Evolutionary conservation across 2,888 invertebrate genomes (phyloP).

Genomic region (Xestobium rufovillosum): DNA sequence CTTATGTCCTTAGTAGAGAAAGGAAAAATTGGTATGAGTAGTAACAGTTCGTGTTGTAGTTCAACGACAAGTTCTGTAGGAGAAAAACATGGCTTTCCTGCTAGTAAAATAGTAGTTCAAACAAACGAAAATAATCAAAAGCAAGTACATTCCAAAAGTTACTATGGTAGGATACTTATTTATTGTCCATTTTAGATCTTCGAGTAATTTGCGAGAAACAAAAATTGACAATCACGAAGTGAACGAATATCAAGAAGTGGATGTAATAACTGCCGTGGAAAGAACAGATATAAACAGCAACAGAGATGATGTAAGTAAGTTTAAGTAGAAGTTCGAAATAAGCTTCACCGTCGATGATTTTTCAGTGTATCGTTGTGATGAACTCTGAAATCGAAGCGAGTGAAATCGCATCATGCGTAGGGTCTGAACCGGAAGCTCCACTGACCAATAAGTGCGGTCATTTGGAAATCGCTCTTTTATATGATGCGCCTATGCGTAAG

Average conservation of each 20-base stretch:
- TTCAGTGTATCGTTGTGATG: slow-evolving; percentile 50
- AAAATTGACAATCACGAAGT: slow-evolving; percentile 52
- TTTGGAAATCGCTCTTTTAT: slow-evolving; percentile 79
- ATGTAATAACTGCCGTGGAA: slow-evolving; percentile 37
- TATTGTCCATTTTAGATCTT: slow-evolving; percentile 20
- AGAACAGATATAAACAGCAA: slow-evolving; percentile 50
- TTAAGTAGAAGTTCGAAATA: neutral
- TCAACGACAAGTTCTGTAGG: slow-evolving; percentile 50
- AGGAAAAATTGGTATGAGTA: slow-evolving; percentile 44
- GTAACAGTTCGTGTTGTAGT: slow-evolving; percentile 47
- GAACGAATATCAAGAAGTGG: slow-evolving; percentile 33
- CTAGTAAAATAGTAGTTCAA: too few species aligned
- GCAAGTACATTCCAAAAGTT: too few species aligned
- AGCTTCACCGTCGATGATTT: slow-evolving; percentile 13
- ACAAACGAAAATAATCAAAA: too few species aligned
- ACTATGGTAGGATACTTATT: slow-evolving; percentile 1
- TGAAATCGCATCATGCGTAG: slow-evolving; percentile 35
- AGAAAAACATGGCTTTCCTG: slow-evolving; percentile 36
- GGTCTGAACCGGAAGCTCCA: slow-evolving; percentile 40
- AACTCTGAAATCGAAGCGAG: slow-evolving; percentile 37
- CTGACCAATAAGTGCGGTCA: slow-evolving; percentile 59
- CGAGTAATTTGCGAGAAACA: slow-evolving; percentile 50
- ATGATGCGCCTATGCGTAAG: slow-evolving; percentile 84
- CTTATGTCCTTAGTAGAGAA: slow-evolving; percentile 48
- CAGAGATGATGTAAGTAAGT: slow-evolving; percentile 48